Evolutionary conservation across 2,888 invertebrate species (phyloP).

Genomic region (Mechanitis mazaeus): DNA sequence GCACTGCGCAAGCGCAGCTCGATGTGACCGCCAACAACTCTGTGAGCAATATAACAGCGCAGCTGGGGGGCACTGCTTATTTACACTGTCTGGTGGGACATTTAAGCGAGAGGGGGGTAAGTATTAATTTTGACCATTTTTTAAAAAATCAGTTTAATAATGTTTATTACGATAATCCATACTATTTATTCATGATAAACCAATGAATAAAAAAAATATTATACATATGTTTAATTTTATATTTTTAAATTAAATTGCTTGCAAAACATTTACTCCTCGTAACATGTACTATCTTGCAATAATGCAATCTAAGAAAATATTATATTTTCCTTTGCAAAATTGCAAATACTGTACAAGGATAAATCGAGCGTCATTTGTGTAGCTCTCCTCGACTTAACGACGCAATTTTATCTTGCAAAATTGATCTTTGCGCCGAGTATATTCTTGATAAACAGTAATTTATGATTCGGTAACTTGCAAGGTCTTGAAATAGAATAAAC

Average conservation of each 20-base stretch:
- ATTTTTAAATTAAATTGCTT: background rate
- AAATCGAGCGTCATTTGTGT: conserved; percentile 6
- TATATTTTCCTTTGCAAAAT: conserved; percentile 5
- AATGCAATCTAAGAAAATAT: conserved; percentile 4
- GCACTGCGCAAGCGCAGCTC: conserved; percentile 52
- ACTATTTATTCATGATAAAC: too few relatives aligned
- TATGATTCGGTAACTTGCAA: conserved; percentile 2
- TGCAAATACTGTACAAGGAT: conserved; percentile 5
- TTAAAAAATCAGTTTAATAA: too few relatives aligned
- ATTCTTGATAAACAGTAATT: conserved; percentile 7
- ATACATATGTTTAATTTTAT: too few relatives aligned
- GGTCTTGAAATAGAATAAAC: too few relatives aligned
- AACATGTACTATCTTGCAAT: background rate
- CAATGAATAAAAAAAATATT: too few relatives aligned
- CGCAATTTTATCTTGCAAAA: conserved; percentile 14
- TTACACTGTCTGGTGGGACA: conserved; percentile 87
- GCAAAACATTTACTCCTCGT: background rate
- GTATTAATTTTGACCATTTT: conserved; percentile 31
- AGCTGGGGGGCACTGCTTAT: conserved; percentile 87
- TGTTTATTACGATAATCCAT: too few relatives aligned
- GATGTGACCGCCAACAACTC: conserved; percentile 81
- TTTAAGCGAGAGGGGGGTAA: conserved; percentile 84
- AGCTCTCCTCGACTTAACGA: conserved; percentile 13
- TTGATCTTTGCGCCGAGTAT: conserved; percentile 8
- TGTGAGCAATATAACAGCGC: conserved; percentile 86